A percentile compares a stretch with the other conserved stretches of the same genome.
These are phyloP conservation scores for Temnothorax longispinosus DNA, from an alignment of 1,140 invertebrate genomes.

Conservation along the genomic window DNA sequence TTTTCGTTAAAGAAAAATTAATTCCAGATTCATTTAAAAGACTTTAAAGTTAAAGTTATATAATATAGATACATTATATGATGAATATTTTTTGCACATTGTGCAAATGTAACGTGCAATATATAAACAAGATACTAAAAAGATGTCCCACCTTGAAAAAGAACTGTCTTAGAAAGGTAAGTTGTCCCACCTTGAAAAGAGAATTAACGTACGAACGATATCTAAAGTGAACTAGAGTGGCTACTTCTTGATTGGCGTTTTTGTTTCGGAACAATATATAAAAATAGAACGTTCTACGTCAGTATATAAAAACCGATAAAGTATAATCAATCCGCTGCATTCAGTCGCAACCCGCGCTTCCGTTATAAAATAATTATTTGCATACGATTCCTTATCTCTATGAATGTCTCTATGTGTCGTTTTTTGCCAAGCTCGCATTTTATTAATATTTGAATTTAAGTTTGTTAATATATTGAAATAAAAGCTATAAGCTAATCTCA, in stretches of 20 bases:
- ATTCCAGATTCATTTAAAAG: neutral
- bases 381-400: constrained; percentile 11
- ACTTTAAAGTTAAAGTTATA: neutral
- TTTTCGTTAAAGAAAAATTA: neutral
- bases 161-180: constrained; percentile 5
- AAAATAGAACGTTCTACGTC: neutral
- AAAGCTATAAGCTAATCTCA: neutral
- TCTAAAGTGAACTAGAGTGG: constrained; percentile 64
- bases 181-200: neutral
- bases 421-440: neutral
- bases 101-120: neutral
- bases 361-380: constrained; percentile 56
- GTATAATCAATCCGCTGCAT: constrained; percentile 48
- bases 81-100: neutral
- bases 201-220: constrained; percentile 60
- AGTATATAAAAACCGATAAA: neutral
- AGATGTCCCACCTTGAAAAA: neutral
- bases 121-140: neutral
- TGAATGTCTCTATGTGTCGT: neutral
- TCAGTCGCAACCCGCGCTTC: constrained; percentile 35
- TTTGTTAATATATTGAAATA: neutral
- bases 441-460: neutral
- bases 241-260: constrained; percentile 60
- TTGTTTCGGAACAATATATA: constrained; percentile 37
- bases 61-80: no score